Evolutionary conservation across 2,888 invertebrate species (phyloP), one percentile per base, ranked within the genome.

Genomic region (Epinotia bilunana): DNA sequence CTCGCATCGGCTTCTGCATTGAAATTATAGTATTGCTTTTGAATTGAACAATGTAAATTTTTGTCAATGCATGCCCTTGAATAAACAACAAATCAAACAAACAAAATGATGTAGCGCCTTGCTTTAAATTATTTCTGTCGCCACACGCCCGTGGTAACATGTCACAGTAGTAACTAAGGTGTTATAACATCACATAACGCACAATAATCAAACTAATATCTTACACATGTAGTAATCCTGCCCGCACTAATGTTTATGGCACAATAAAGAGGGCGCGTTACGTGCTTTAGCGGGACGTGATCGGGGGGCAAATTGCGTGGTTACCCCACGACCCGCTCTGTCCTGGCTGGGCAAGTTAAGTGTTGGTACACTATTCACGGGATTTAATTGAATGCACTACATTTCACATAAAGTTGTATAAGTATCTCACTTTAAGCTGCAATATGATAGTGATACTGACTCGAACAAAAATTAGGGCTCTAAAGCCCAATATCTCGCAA

Each of bases 181-280:
- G 13, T 13, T 33, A 49, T 12, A 39, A n/a, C 16, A 43, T 23
- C 46, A 46, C 43, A 46, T 28, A 68, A 43, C 68, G 60, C 58
- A 23, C 58, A 60, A 23, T 46, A 69, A 43, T 11, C 33, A 13
- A 67, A 67, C 20, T 13, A 57, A 55, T 20, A 39, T 23, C 68
- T 58, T 60, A 73, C 72, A 68, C 61, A 55, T 73, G 57, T 72
- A 72, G 67, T 67, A 71, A 75, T 75, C 71, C 58, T 64, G 60
- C 43, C 65, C 46, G 39, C 39, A 69, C 70, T 74, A 72, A 75
- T 75, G 72, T 75, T 75, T 67, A 75, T 62, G 16, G 67, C 67
- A 57, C 70, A 71, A 74, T 75, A 75, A 67, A 75, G 65, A 72
- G 67, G 55, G 57, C 33, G 28, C n/a, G 69, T 62, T 69, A 74